These are phyloP conservation scores for Drusus annulatus DNA, from an alignment of 1,140 invertebrate species.

Conservation along the genomic window DNA sequence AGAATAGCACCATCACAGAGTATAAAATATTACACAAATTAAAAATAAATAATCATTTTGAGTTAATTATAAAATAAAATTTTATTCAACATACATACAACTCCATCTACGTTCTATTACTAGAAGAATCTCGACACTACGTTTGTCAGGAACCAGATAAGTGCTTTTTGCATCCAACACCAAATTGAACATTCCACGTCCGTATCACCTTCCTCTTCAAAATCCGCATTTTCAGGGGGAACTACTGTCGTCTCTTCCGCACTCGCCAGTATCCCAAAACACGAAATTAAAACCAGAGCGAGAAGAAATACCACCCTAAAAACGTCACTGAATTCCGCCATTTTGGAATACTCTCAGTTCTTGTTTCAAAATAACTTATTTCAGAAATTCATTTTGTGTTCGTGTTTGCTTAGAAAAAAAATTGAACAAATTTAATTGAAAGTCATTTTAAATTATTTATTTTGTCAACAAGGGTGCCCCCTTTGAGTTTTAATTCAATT, in stretches of 20 bases:
- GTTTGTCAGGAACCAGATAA: constrained; percentile 68
- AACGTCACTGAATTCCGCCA: constrained; percentile 3
- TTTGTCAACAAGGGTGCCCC: no score
- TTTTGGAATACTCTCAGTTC: neutral
- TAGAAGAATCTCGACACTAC: constrained; percentile 55
- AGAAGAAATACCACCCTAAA: neutral
- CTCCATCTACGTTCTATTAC: neutral
- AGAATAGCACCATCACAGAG: no score
- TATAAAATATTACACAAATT: no score
- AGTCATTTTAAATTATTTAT: no score
- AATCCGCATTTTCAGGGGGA: constrained; percentile 60
- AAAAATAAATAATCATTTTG: no score
- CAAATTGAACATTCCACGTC: constrained; percentile 69
- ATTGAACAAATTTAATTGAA: no score
- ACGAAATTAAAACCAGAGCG: neutral
- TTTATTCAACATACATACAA: neutral
- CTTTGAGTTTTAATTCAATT: no score
- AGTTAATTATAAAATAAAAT: neutral
- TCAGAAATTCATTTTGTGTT: no score
- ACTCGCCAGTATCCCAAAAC: constrained; percentile 1
- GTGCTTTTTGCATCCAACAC: constrained; percentile 71
- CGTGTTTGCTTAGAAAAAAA: no score
- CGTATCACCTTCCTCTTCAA: constrained; percentile 65
- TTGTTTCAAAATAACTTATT: no score
- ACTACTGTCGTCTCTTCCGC: constrained; percentile 54